Evolutionary conservation across 2,888 invertebrate species (phyloP), one percentile per base, ranked within the genome.

Genomic region (Girardia tigrina): DNA sequence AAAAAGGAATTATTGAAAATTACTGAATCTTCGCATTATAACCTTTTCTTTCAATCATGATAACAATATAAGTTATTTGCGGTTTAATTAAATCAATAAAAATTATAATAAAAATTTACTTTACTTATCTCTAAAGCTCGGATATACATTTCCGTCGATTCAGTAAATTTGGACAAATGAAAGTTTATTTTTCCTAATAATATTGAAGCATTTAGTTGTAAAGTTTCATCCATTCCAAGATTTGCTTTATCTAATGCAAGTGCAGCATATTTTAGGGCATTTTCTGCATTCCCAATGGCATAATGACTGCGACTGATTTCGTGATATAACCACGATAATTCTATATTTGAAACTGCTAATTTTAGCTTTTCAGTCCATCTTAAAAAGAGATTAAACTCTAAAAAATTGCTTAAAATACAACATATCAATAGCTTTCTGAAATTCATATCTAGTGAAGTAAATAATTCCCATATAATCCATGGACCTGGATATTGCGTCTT

Each of bases 281-380:
- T 56, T 56, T 56, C 56, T 20, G 23, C n/a, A 16, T 56, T 23
- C 6, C 23, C 23, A 20, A 56, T 12, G n/a, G 56, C n/a, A 56
- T 8, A 56, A n/a, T 56, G 23, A 16, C 8, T 20, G n/a, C 56
- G 4, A 56, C 56, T 16, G 23, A 56, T 56, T 56, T 56, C 56
- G n/a, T 56, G 56, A 56, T 56, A 56, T n/a, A 56, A 16, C 56
- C 56, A 56, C n/a, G 56, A 4, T 56, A 56, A 56, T 56, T 56
- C 56, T 16, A 56, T 2, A 56, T 56, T n/a, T 56, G 56, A 56
- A 56, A 56, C 56, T 20, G 56, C 56, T 23, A 56, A 56, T 56
- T n/a, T 56, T 6, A 56, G 6, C 23, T 56, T 56, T 2, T n/a
- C 4, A 8, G 56, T 8, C 56, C 56, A 56, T 56, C 56, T 56